Conservation (phyloP, 2,888 invertebrate species). For the Dione vanillae region DNA sequence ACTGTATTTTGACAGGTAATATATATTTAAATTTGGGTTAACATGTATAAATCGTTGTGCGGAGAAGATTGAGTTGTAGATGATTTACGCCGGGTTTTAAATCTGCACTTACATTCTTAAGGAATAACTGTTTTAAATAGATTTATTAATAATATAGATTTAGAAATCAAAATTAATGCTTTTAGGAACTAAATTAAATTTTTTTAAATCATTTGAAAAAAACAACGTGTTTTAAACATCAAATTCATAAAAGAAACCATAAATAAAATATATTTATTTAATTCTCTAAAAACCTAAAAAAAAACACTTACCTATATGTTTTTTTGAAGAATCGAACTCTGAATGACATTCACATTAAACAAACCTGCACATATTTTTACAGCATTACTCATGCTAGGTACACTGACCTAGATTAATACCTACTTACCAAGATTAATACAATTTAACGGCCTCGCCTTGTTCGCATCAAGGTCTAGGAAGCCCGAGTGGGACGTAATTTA, state of each 20-base stretch:
- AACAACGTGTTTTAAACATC: too few relatives aligned
- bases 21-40: conserved; percentile 61
- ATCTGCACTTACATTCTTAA: background rate
- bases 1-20: conserved; percentile 58
- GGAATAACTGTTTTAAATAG: too few relatives aligned
- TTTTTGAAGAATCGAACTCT: too few relatives aligned
- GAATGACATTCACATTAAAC: too few relatives aligned
- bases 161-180: too few relatives aligned
- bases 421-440: conserved; percentile 3
- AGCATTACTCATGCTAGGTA: background rate
- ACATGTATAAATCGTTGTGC: conserved; percentile 31
- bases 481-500: conserved; percentile 23
- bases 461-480: conserved; percentile 34
- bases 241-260: too few relatives aligned
- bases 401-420: background rate
- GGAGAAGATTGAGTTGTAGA: background rate
- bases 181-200: too few relatives aligned
- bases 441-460: conserved; percentile 21
- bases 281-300: too few relatives aligned
- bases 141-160: too few relatives aligned
- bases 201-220: too few relatives aligned
- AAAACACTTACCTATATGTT: too few relatives aligned
- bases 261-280: too few relatives aligned
- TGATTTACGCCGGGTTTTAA: background rate
- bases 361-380: background rate